Evolutionary conservation across 1,140 invertebrate species (phyloP), one percentile per base, ranked within the genome.

Genomic region (Drosophila busckii): DNA sequence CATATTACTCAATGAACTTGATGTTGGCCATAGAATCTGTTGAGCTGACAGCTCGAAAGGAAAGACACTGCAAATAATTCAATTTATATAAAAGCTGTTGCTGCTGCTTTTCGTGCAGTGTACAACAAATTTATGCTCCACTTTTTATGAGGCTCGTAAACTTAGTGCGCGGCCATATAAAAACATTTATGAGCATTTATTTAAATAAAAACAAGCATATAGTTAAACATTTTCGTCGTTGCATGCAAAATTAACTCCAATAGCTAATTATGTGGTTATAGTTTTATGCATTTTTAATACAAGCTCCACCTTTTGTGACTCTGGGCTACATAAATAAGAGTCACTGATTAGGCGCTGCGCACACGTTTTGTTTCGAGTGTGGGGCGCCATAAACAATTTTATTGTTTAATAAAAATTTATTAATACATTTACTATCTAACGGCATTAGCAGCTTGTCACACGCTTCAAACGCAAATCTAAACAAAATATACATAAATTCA

Each of bases 221-320:
- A 73, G 69, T 70, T 82, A 55, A 75, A 61, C 64, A 80, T 73
- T 80, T 68, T 58, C 26, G 34, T 31, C 9, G 37, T 56, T 26
- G 58, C 64, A 80, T 80, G 75, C 73, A 80, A 80, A 82, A 82
- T 82, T 73, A 82, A 64, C 41, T 29, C 26, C 82, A 82, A 75
- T 82, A 70, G 66, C 75, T 82, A 82, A 82, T 82, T 82, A 82
- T 82, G 75, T 82, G 69, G 76, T 82, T 82, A 82, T 82, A 64
- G 75, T 78, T 67, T 82, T 82, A 82, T 82, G 75, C 75, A 82
- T 75, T 82, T 82, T 75, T 82, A 82, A 82, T 82, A 62, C 73
- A 73, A 67, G 9, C 10, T 8, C 25, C 7, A 23, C 20, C 20
- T 28, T n/a, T n/a, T 23, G 12, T 15, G 28, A 8, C 5, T 8